These are phyloP conservation scores for Pterostichus niger DNA, from an alignment of 2,888 invertebrate genomes.

Conservation along the genomic window DNA sequence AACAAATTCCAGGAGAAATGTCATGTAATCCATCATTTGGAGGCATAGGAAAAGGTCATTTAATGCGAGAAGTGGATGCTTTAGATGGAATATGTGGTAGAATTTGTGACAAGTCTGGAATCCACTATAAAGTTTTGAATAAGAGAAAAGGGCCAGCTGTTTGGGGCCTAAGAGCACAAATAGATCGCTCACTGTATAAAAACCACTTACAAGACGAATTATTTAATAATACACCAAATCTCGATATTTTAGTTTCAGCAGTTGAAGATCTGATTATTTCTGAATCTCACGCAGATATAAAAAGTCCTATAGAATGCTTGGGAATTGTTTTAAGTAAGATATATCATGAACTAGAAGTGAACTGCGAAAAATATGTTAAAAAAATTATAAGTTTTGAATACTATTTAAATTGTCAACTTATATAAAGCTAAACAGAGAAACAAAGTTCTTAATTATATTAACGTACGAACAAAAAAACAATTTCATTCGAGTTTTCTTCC, in stretches of 20 bases:
- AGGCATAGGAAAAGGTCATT: slow-evolving; percentile 94
- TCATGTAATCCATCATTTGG: slow-evolving; percentile 97
- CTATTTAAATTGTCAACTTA: too few species aligned
- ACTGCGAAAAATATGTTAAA: too few species aligned
- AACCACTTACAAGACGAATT: slow-evolving; percentile 86
- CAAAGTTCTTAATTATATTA: too few species aligned
- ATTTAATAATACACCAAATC: slow-evolving; percentile 80
- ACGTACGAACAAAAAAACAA: too few species aligned
- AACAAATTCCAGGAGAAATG: slow-evolving; percentile 86
- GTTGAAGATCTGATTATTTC: slow-evolving; percentile 88
- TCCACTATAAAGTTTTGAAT: slow-evolving; percentile 91
- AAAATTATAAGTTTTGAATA: too few species aligned
- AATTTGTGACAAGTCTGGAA: slow-evolving; percentile 89
- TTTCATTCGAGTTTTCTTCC: too few species aligned
- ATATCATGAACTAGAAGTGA: background rate
- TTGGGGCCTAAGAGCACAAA: slow-evolving; percentile 93
- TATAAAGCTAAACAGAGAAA: too few species aligned
- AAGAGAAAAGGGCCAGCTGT: slow-evolving; percentile 91
- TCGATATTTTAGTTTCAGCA: slow-evolving; percentile 84
- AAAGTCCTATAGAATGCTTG: slow-evolving; percentile 74
- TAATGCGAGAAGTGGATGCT: slow-evolving; percentile 93
- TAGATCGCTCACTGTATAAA: slow-evolving; percentile 90
- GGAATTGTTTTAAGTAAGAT: slow-evolving; percentile 79
- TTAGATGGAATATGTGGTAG: slow-evolving; percentile 90
- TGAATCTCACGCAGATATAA: slow-evolving; percentile 70